phyloP scores from a whole-genome alignment of 2,888 invertebrate species.

The Norana najaformis region DNA sequence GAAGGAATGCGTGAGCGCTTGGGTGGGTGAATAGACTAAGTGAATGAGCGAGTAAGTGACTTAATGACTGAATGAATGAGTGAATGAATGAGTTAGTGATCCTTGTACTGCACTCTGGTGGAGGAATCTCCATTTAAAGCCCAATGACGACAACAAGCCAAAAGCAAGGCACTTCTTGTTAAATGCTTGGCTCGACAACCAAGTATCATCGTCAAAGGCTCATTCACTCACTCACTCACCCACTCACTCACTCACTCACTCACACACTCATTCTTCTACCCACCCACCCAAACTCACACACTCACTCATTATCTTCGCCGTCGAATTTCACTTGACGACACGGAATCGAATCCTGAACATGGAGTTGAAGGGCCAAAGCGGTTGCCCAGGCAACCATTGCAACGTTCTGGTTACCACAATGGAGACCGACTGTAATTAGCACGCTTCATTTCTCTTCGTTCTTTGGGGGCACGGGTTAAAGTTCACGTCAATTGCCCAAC shows the following conservation, averaged over 20 bases:
- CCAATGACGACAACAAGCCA: too few relatives aligned
- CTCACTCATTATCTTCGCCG: neutral
- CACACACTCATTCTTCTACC: neutral
- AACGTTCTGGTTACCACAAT: neutral
- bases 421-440: neutral
- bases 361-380: neutral
- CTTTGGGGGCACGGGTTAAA: neutral
- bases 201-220: too few relatives aligned
- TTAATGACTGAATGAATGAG: too few relatives aligned
- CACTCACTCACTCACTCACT: conserved; percentile 17
- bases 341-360: neutral
- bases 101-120: too few relatives aligned
- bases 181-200: neutral
- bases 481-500: neutral
- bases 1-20: neutral
- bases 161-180: too few relatives aligned
- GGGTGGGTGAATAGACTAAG: too few relatives aligned
- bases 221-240: conserved; percentile 20
- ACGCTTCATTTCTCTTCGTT: neutral
- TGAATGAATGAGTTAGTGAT: too few relatives aligned
- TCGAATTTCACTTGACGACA: too few relatives aligned
- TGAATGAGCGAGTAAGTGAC: too few relatives aligned
- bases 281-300: neutral
- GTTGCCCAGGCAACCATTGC: neutral
- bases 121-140: too few relatives aligned